Base-by-base conservation (phyloP, 2,797 vertebrate species). In the Coracias cyanogaster region DNA sequence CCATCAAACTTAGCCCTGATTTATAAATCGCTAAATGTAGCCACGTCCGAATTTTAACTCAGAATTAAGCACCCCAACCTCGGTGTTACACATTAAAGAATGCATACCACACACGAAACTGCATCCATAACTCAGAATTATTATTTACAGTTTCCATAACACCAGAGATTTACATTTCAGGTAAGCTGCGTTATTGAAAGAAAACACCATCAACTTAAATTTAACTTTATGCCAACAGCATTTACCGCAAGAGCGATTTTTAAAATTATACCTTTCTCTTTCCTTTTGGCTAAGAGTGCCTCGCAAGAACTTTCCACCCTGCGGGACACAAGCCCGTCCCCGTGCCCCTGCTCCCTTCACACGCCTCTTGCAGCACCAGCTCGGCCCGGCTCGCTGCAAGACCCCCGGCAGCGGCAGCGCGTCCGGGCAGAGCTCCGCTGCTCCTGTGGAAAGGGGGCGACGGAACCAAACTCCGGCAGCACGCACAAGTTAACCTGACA, bases 401-500 rank as follows among this genome's bases (percentile, higher is more conserved):
- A 22, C 45, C 6, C 28, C 10, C 54, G 2, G 0, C 0, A 12
- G 8, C 31, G 33, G 0, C 1, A 31, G 31, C 9, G 6, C 52
- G 13, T 1, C 43, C 62, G 13, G 60, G 57, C 69, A 0, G 12
- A 39, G 49, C 3, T 21, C 6, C 0, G 6, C 35, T 58, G 33
- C 15, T 3, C 0, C 29, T 0, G 2, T 0, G 2, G 2, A 15
- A 48, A 57, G 55, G 43, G 28, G 12, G 5, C 54, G 14, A 1
- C 46, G 4, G 41, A 31, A 0, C 33, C 19, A 77, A 8, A n/a
- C 55, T 33, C 64, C 74, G 2, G 20, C 2, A 33, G 49, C 22
- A 9, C 12, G 6, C 31, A 28, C 39, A 16, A 31, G 61, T 3
- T 10, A 18, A 64, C 10, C 37, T 6, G n/a, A 25, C 55, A 46